Evolutionary conservation across 2,113 vertebrate species (phyloP).

Genomic region (Albula glossodonta): DNA sequence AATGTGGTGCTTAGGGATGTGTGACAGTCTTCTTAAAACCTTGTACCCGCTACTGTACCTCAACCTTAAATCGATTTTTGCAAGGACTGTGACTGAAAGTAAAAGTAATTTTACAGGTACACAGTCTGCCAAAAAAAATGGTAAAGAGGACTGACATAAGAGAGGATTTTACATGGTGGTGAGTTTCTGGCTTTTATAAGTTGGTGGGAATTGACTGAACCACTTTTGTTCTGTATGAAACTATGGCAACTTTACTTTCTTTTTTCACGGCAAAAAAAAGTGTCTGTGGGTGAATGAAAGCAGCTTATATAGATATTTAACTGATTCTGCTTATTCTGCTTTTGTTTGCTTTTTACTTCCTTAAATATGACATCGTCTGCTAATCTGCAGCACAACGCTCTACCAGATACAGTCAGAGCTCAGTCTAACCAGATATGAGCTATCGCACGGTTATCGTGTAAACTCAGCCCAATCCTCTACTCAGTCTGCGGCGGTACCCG

Average conservation of each 20-base stretch:
- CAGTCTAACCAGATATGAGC: too few species aligned
- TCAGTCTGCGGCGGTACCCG: too few species aligned
- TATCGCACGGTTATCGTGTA: too few species aligned
- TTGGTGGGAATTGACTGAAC: not conserved
- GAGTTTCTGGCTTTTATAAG: not conserved
- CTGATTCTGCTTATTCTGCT: too few species aligned
- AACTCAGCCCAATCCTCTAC: too few species aligned
- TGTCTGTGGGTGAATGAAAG: too few species aligned
- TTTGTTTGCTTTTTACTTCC: too few species aligned
- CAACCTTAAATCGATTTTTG: not conserved
- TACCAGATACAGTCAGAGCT: too few species aligned
- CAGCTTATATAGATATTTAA: too few species aligned
- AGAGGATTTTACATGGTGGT: not conserved
- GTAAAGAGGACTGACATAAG: not conserved
- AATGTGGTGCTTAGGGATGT: not conserved
- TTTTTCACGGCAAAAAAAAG: not conserved
- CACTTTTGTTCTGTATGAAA: not conserved
- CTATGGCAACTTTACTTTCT: not conserved
- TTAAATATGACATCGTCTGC: too few species aligned
- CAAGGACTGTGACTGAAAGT: not conserved
- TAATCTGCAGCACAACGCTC: too few species aligned
- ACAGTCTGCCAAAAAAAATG: not conserved
- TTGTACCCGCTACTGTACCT: not conserved
- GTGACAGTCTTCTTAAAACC: not conserved
- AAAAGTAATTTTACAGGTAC: constrained; percentile 1